Base-by-base conservation (phyloP, 2,888 invertebrate species). In the Lasius fuliginosus region DNA sequence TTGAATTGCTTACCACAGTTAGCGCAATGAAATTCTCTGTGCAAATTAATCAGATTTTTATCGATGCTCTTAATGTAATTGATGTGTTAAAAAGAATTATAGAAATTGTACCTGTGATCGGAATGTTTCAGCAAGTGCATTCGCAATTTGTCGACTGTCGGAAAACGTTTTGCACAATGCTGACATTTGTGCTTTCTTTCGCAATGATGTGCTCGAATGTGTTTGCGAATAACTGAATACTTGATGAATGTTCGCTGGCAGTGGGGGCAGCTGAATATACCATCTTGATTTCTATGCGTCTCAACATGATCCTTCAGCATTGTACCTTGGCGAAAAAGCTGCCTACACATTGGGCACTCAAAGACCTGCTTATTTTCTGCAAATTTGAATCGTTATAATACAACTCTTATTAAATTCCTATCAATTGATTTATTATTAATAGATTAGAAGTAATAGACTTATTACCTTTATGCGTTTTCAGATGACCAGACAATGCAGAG, bases 1-100 rank as follows among this genome's bases (percentile, higher is more conserved):
- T 97, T 97, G 93, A 98, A 98, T 93, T 97, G 97, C 89, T 97
- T 97, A 0, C 97, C 97, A 94, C 98, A 98, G 91, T 96, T 96
- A 5, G 97, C 96, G 92, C 98, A 98, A 86, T 97, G 95, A 95
- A 97, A 97, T 92, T 97, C 97, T 71, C 96, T 95, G 90, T 96
- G 96, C 90, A 60, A 49, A 68, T n/a, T 53, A 49, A 69, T 85
- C 12, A 30, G 60, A 68, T 58, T 56, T 69, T 15, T 11, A 33
- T 3, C 18, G 3, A 33, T 11, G 9, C 56, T 40, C 53, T 49
- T 46, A 30, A 46, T 18, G 1, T 53, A n/a, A 53, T 69, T 18
- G 11, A 18, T 5, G 30, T 11, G 3, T 9, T 8, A 27, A 40
- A n/a, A 15, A 3, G 11, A 75, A 58, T 6, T 58, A 23, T 75